These are phyloP conservation scores for Ptychochromis oligacanthus DNA, from an alignment of 2,113 vertebrate genomes.

Conservation along the genomic window DNA sequence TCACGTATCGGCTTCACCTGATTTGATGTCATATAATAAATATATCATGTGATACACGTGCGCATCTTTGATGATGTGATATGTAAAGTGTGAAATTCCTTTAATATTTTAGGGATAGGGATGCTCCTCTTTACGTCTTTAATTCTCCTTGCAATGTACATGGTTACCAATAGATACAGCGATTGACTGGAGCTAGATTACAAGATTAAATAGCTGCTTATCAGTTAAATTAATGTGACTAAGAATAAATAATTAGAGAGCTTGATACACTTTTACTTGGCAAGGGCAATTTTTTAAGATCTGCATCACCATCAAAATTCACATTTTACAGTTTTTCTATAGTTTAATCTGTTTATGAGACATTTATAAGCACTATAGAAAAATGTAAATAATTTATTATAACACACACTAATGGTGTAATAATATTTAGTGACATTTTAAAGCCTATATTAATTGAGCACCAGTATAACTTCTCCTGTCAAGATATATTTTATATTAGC, in stretches of 20 bases:
- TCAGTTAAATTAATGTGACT: not conserved
- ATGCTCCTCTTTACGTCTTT: not conserved
- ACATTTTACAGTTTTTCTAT: not conserved
- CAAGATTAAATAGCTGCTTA: not conserved
- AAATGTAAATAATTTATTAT: not conserved
- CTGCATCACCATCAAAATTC: not conserved
- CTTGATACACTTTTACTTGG: not conserved
- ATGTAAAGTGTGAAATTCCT: not conserved
- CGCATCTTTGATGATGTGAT: not conserved
- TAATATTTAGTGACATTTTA: not conserved
- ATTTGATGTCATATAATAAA: not conserved
- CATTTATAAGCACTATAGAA: not conserved
- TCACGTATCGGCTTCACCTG: not conserved
- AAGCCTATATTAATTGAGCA: not conserved
- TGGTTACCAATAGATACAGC: not conserved
- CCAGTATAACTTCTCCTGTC: not conserved
- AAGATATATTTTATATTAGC: not conserved
- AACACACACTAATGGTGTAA: not conserved
- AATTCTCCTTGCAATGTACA: not conserved
- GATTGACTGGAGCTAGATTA: not conserved
- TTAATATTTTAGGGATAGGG: not conserved
- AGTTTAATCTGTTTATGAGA: not conserved
- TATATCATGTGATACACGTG: not conserved
- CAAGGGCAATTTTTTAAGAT: not conserved
- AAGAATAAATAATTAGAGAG: not conserved